These are phyloP conservation scores for Stictonetta naevosa DNA, from an alignment of 2,113 vertebrate genomes.

Conservation along the genomic window DNA sequence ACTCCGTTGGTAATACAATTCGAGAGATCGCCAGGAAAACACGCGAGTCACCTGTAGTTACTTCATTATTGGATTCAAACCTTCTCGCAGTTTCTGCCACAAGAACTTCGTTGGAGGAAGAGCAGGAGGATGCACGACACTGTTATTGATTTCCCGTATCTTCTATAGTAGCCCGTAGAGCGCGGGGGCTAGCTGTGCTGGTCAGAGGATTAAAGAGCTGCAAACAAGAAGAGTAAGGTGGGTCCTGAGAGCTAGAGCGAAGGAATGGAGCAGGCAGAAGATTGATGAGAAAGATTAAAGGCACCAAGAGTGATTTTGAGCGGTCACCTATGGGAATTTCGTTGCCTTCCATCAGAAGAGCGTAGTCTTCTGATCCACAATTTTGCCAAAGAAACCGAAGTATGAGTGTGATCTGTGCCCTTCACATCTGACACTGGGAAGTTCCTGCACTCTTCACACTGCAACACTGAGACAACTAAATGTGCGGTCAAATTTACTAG, in stretches of 20 bases:
- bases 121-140: not conserved
- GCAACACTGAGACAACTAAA: not conserved
- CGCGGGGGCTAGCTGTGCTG: not conserved
- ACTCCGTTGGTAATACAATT: not conserved
- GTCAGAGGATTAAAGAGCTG: not conserved
- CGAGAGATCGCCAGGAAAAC: not conserved
- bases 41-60: not conserved
- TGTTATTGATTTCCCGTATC: not conserved
- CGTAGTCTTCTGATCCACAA: not conserved
- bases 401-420: not conserved
- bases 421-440: not conserved
- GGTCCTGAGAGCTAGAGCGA: not conserved
- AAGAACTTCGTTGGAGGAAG: not conserved
- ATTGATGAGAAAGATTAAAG: not conserved
- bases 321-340: not conserved
- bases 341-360: not conserved
- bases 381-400: not conserved
- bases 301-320: not conserved
- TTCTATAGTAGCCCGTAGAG: not conserved
- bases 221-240: not conserved
- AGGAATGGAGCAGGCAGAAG: not conserved
- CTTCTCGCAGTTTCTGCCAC: not conserved
- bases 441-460: not conserved
- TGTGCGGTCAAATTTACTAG: not conserved
- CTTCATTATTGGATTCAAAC: not conserved